phyloP scores from a whole-genome alignment of 2,113 vertebrate species.

The Cercopithecus mona region DNA sequence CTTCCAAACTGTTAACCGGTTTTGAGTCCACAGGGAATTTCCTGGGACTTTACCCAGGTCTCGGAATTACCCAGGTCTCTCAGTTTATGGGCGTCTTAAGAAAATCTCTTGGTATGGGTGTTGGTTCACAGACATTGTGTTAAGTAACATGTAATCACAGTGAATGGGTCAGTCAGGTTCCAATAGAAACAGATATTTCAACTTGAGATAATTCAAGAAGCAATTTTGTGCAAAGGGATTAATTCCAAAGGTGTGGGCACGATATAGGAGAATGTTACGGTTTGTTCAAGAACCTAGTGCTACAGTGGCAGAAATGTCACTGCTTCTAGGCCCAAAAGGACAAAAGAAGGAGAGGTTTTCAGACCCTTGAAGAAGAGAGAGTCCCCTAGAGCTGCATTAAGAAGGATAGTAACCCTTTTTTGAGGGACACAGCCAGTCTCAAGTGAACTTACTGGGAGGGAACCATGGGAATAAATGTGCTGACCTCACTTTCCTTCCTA shows the following conservation, averaged over 20 bases:
- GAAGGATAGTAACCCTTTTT: background rate
- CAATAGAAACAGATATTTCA: background rate
- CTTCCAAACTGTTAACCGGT: background rate
- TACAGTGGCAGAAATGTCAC: background rate
- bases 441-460: background rate
- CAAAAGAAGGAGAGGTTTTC: background rate
- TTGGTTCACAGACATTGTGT: background rate
- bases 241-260: background rate
- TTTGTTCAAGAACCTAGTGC: background rate
- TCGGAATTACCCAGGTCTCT: background rate
- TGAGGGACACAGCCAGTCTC: background rate
- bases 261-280: background rate
- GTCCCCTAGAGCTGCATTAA: background rate
- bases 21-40: background rate
- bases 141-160: background rate
- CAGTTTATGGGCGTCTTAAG: background rate
- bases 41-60: too few relatives aligned
- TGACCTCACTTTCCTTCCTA: background rate
- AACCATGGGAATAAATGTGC: background rate
- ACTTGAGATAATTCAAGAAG: background rate
- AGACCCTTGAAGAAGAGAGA: background rate
- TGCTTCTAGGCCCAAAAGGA: background rate
- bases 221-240: constrained; percentile 20
- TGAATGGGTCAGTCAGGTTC: background rate
- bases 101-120: background rate